Conservation (phyloP, 2,888 invertebrate species). For the Mythimna impura region DNA sequence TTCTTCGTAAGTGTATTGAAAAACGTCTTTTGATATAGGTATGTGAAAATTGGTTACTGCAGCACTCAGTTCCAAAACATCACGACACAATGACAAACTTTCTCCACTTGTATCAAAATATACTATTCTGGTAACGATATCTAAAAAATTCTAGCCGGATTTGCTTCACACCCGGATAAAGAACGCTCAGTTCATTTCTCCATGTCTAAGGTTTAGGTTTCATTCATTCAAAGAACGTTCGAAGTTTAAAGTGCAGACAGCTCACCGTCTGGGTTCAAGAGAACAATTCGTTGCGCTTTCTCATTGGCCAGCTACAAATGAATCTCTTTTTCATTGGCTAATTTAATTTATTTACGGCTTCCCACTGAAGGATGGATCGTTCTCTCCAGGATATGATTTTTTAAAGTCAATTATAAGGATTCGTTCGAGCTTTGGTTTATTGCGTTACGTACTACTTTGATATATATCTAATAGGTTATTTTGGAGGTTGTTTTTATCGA, state of each 20-base stretch:
- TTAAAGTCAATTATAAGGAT: conserved; percentile 4
- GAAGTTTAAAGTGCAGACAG: conserved; percentile 38
- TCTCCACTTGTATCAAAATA: too few relatives aligned
- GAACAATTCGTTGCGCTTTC: conserved; percentile 44
- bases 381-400: conserved; percentile 12
- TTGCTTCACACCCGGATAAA: background rate
- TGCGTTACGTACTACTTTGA: background rate
- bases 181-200: conserved; percentile 1
- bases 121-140: too few relatives aligned
- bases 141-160: background rate
- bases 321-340: conserved; percentile 34
- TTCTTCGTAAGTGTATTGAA: too few relatives aligned
- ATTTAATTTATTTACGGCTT: conserved; percentile 40
- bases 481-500: too few relatives aligned
- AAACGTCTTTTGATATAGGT: too few relatives aligned
- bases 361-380: background rate
- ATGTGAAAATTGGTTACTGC: too few relatives aligned
- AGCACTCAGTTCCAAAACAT: too few relatives aligned
- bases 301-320: conserved; percentile 17
- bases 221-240: conserved; percentile 11
- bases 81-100: too few relatives aligned
- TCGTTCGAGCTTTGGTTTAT: background rate
- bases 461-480: too few relatives aligned
- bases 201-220: background rate
- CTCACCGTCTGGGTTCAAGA: background rate